phyloP scores from a whole-genome alignment of 2,888 invertebrate genomes.

The Nudaria mundana region DNA sequence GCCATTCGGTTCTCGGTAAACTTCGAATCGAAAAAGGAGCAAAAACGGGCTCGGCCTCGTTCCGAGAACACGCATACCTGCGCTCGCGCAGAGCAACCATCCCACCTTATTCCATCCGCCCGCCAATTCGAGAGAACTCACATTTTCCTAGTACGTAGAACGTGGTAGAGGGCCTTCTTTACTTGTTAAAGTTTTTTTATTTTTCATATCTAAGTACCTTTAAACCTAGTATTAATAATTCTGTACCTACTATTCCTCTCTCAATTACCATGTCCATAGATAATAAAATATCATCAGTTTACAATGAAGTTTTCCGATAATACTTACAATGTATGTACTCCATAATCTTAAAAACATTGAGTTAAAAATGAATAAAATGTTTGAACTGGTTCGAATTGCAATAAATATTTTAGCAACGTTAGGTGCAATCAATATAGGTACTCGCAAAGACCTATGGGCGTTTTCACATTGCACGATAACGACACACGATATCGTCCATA shows the following conservation, averaged over 20 bases:
- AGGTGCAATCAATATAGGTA: no score
- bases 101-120: conserved; percentile 60
- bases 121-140: conserved; percentile 55
- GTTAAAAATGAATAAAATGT: no score
- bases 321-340: neutral
- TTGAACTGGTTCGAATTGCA: neutral
- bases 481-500: no score
- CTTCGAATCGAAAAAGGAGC: conserved; percentile 79
- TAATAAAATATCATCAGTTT: neutral
- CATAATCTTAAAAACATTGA: no score
- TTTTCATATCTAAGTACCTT: conserved; percentile 31
- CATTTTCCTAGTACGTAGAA: conserved; percentile 63
- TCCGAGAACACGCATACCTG: conserved; percentile 78
- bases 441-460: no score
- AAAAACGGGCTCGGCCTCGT: conserved; percentile 70
- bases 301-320: neutral
- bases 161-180: no score
- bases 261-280: no score
- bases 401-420: no score
- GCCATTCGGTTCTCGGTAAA: conserved; percentile 77
- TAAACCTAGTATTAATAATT: conserved; percentile 20
- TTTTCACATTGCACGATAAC: no score
- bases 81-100: conserved; percentile 62
- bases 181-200: conserved; percentile 38
- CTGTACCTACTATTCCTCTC: conserved; percentile 11